A percentile compares a stretch with the other conserved stretches of the same genome.
These are phyloP conservation scores for Hepsetus odoe DNA, from an alignment of 2,113 vertebrate genomes.

Conservation along the genomic window DNA sequence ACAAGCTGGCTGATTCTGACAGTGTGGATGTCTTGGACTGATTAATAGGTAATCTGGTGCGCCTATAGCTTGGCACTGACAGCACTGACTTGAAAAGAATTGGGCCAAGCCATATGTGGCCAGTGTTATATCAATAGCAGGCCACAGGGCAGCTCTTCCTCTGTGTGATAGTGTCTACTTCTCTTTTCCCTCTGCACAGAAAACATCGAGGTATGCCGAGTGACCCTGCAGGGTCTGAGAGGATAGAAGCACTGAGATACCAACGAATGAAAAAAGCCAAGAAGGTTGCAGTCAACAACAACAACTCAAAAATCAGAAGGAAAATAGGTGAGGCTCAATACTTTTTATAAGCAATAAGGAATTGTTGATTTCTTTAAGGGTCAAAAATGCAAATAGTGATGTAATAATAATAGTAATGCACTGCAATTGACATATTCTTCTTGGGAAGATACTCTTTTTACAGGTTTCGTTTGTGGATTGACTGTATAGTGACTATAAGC, in stretches of 20 bases:
- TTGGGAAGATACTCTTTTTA: not conserved
- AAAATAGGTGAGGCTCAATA: conserved; percentile 85
- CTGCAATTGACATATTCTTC: not conserved
- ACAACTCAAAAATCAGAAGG: conserved; percentile 93
- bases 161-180: conserved; percentile 62
- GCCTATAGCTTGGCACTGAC: conserved; percentile 66
- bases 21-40: conserved; percentile 46
- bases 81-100: conserved; percentile 57
- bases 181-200: conserved; percentile 72
- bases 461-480: not conserved
- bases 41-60: conserved; percentile 61
- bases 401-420: too few relatives aligned
- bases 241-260: conserved; percentile 97
- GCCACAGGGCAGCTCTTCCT: conserved; percentile 48
- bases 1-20: conserved; percentile 43
- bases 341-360: conserved; percentile 23
- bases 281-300: conserved; percentile 91
- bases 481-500: conserved; percentile 15
- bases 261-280: conserved; percentile 98
- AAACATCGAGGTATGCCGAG: conserved; percentile 78
- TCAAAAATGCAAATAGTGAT: not conserved
- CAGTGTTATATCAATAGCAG: conserved; percentile 61
- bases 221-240: conserved; percentile 95
- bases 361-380: not conserved
- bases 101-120: conserved; percentile 58